These are phyloP conservation scores for Macropodus opercularis DNA, from an alignment of 2,797 vertebrate genomes.

Conservation along the genomic window DNA sequence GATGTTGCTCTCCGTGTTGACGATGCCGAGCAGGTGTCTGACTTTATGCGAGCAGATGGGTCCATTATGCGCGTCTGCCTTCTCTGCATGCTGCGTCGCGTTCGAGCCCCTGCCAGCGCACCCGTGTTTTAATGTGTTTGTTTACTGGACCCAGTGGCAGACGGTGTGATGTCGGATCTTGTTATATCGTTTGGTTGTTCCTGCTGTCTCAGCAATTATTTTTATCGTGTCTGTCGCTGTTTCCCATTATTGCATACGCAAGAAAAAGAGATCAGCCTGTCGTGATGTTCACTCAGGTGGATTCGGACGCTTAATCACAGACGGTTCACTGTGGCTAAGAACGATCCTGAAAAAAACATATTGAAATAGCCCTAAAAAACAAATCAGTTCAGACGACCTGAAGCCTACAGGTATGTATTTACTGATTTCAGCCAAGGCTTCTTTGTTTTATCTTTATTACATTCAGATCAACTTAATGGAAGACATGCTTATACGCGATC, in stretches of 20 bases:
- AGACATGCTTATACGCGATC: too few species aligned
- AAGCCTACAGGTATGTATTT: too few species aligned
- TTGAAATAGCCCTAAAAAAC: not conserved
- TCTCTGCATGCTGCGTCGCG: constrained; percentile 50
- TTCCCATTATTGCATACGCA: constrained; percentile 28
- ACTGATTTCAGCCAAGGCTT: too few species aligned
- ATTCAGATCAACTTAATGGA: too few species aligned
- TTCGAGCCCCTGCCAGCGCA: constrained; percentile 49
- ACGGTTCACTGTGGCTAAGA: not conserved
- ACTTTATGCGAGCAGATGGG: constrained; percentile 70
- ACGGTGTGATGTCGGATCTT: constrained; percentile 58
- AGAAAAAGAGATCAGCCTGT: constrained; percentile 12
- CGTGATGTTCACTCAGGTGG: constrained; percentile 7
- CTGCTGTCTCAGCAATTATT: constrained; percentile 60
- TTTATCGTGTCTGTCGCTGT: constrained; percentile 21
- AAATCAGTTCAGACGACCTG: too few species aligned
- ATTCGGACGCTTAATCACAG: constrained; percentile 19
- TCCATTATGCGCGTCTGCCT: constrained; percentile 63
- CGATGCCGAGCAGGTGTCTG: constrained; percentile 71
- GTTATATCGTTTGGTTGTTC: constrained; percentile 47
- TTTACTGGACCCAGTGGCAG: constrained; percentile 63
- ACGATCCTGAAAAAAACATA: not conserved
- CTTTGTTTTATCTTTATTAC: too few species aligned
- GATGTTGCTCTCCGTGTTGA: constrained; percentile 63
- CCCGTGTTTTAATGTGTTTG: constrained; percentile 69